Conservation (phyloP, 2,888 invertebrate species). For the Torymus auratus region DNA sequence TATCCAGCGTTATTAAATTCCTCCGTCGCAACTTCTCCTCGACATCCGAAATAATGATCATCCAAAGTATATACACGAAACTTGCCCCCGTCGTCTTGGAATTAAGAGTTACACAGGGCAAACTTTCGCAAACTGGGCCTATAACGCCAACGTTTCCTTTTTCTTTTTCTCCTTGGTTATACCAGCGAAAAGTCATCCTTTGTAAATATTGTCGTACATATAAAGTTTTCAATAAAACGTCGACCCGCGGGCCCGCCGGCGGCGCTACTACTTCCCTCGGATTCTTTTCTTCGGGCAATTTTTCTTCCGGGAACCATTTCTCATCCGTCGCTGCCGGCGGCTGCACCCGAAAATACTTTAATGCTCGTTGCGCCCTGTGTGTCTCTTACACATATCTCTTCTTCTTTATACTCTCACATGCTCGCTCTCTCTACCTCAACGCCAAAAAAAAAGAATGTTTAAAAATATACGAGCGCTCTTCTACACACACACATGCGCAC, state of each 20-base stretch:
- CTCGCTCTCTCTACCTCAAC: constrained; percentile 6
- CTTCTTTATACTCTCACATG: background rate
- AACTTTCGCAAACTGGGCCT: too few relatives aligned
- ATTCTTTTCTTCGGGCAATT: constrained; percentile 53
- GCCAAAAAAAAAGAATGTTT: constrained; percentile 25
- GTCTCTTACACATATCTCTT: constrained; percentile 3
- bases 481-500: too few relatives aligned
- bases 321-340: constrained; percentile 34
- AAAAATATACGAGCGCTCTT: constrained; percentile 8
- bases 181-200: background rate
- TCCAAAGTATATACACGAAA: too few relatives aligned
- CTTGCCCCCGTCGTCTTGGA: too few relatives aligned
- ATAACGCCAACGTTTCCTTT: too few relatives aligned
- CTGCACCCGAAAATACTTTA: constrained; percentile 35
- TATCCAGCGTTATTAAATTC: too few relatives aligned
- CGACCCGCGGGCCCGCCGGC: constrained; percentile 14
- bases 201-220: constrained; percentile 42
- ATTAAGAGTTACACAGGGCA: too few relatives aligned
- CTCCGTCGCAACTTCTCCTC: too few relatives aligned
- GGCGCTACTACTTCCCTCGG: background rate
- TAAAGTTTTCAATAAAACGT: constrained; percentile 54
- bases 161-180: background rate
- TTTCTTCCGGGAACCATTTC: constrained; percentile 52
- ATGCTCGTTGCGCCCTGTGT: constrained; percentile 17
- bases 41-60: too few relatives aligned